A percentile compares a stretch with the other conserved stretches of the same genome.
These are phyloP conservation scores for Dromococcyx pavoninus DNA, from an alignment of 2,797 vertebrate species.

Conservation along the genomic window DNA sequence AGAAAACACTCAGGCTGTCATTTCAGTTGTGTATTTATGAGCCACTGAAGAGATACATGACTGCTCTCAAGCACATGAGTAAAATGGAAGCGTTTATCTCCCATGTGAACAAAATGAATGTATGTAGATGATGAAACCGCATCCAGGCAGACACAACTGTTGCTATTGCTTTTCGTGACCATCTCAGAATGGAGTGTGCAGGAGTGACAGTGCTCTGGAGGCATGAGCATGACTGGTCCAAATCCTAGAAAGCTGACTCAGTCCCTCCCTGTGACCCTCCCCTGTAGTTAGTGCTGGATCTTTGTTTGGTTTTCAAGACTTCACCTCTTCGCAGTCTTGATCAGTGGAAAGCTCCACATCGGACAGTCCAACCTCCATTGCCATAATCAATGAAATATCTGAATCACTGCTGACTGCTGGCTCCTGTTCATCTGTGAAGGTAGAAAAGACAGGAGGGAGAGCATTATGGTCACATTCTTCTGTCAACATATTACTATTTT, in stretches of 20 bases:
- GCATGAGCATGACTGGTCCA: slow-evolving; percentile 57
- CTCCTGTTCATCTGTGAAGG: slow-evolving; percentile 86
- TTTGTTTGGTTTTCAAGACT: slow-evolving; percentile 79
- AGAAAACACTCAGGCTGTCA: slow-evolving; percentile 62
- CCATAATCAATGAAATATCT: slow-evolving; percentile 87
- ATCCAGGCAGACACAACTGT: slow-evolving; percentile 65
- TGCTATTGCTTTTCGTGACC: slow-evolving; percentile 79
- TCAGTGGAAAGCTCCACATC: slow-evolving; percentile 86
- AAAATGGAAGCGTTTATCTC: slow-evolving; percentile 38
- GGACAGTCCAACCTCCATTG: slow-evolving; percentile 84
- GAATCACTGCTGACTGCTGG: slow-evolving; percentile 90
- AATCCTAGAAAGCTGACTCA: slow-evolving; percentile 46
- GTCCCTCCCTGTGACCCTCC: slow-evolving; percentile 47
- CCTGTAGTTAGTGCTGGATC: neutral
- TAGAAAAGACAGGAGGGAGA: slow-evolving; percentile 20
- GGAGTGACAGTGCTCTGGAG: slow-evolving; percentile 70
- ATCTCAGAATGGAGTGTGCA: slow-evolving; percentile 61
- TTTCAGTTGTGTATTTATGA: slow-evolving; percentile 37
- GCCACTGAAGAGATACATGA: slow-evolving; percentile 55
- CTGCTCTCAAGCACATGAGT: slow-evolving; percentile 7
- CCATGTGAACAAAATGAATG: slow-evolving; percentile 35
- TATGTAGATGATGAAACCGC: slow-evolving; percentile 43
- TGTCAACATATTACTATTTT: fast-evolving
- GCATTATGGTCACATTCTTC: neutral
- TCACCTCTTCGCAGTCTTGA: slow-evolving; percentile 84